Evolutionary conservation across 2,888 invertebrate genomes (phyloP).

Genomic region (Drosophila cognata): DNA sequence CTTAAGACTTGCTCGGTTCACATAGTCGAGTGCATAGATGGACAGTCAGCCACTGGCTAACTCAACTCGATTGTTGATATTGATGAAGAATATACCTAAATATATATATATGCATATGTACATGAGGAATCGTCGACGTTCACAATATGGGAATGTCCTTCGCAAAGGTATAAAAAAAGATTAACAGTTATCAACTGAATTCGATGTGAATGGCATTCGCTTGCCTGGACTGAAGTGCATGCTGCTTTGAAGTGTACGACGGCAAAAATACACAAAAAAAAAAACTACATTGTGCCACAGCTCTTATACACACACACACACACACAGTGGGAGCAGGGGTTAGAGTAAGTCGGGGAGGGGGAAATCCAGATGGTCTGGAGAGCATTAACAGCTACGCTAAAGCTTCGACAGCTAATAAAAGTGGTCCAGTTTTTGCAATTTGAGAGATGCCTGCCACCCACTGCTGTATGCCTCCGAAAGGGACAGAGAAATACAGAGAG

Average conservation of each 20-base stretch:
- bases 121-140: background rate
- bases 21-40: background rate
- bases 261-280: constrained; percentile 45
- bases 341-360: background rate
- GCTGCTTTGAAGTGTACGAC: background rate
- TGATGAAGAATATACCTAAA: background rate
- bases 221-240: background rate
- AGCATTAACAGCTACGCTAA: constrained; percentile 49
- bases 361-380: constrained; percentile 12
- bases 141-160: background rate
- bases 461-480: background rate
- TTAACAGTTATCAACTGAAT: background rate
- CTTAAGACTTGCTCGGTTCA: background rate
- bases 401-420: constrained; percentile 67
- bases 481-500: background rate
- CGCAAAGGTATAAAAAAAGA: background rate
- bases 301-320: constrained; percentile 24
- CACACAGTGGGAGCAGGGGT: background rate
- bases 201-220: background rate
- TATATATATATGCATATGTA: background rate
- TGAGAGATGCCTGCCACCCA: constrained; percentile 37
- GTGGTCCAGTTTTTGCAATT: constrained; percentile 70
- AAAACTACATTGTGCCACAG: constrained; percentile 51
- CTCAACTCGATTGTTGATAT: background rate
- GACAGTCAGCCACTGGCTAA: background rate